Evolutionary conservation across 2,797 vertebrate genomes (phyloP).

Genomic region (Acomys russatus): DNA sequence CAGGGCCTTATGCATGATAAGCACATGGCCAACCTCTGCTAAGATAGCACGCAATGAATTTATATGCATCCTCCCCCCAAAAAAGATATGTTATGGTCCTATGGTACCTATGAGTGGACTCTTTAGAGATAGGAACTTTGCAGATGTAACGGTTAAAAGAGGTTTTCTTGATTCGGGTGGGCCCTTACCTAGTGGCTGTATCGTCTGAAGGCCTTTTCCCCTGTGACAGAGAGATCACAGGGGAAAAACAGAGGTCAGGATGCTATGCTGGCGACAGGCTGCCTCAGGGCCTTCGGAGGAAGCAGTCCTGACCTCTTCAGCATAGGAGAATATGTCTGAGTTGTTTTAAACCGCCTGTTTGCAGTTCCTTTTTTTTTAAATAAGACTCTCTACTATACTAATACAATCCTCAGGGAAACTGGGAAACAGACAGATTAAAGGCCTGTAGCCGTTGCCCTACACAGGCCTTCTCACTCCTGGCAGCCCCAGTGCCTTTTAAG

Average conservation of each 20-base stretch:
- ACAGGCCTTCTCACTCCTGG: neutral
- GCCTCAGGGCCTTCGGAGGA: neutral
- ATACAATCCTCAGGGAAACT: neutral
- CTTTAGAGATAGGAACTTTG: neutral
- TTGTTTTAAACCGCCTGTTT: neutral
- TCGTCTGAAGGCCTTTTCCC: neutral
- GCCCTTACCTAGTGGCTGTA: neutral
- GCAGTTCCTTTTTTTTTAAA: neutral
- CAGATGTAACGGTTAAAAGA: neutral
- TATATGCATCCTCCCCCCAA: neutral
- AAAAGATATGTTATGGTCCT: neutral
- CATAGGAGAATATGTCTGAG: neutral
- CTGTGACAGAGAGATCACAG: neutral
- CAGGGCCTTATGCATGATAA: neutral
- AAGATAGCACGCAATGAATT: neutral
- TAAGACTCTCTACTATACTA: neutral
- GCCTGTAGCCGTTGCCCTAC: too few species aligned
- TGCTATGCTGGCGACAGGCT: neutral
- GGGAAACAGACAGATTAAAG: neutral
- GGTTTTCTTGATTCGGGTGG: neutral
- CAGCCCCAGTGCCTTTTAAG: neutral
- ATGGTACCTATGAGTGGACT: neutral
- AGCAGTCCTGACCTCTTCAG: neutral
- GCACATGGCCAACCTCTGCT: neutral
- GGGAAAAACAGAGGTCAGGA: neutral